Evolutionary conservation across 1,140 invertebrate species (phyloP).

Genomic region (Euura saliciscinereae): DNA sequence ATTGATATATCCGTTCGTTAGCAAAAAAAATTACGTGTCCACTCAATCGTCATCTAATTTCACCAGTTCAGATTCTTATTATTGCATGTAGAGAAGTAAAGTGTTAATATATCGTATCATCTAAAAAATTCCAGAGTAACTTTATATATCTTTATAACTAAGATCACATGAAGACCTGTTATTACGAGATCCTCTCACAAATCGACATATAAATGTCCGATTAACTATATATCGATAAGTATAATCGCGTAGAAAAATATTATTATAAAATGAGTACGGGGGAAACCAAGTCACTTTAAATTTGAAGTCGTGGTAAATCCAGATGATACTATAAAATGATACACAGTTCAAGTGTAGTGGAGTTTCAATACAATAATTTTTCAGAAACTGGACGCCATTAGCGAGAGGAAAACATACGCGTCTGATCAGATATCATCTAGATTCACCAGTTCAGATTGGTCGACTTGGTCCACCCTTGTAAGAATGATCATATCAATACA

Average conservation of each 20-base stretch:
- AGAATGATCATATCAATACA: neutral
- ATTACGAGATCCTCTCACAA: neutral
- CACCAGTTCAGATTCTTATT: no score
- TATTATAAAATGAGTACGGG: neutral
- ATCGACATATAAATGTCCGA: neutral
- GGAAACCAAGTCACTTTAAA: neutral
- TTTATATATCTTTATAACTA: constrained; percentile 4
- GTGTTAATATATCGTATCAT: no score
- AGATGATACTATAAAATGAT: neutral
- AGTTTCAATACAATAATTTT: neutral
- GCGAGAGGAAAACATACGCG: neutral
- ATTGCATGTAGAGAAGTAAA: no score
- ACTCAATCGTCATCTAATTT: no score
- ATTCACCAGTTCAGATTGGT: neutral
- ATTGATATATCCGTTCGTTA: neutral
- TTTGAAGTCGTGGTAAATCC: neutral
- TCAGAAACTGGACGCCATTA: neutral
- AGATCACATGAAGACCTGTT: neutral
- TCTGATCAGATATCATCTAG: neutral
- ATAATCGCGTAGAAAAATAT: neutral
- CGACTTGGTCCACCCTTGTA: neutral
- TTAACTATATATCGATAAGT: neutral
- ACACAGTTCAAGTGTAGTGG: neutral
- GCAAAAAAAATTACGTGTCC: no score
- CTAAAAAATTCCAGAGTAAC: neutral